Evolutionary conservation across 2,888 invertebrate species (phyloP), one percentile per base, ranked within the genome.

Genomic region (Ashinkailepas kermadecensis): DNA sequence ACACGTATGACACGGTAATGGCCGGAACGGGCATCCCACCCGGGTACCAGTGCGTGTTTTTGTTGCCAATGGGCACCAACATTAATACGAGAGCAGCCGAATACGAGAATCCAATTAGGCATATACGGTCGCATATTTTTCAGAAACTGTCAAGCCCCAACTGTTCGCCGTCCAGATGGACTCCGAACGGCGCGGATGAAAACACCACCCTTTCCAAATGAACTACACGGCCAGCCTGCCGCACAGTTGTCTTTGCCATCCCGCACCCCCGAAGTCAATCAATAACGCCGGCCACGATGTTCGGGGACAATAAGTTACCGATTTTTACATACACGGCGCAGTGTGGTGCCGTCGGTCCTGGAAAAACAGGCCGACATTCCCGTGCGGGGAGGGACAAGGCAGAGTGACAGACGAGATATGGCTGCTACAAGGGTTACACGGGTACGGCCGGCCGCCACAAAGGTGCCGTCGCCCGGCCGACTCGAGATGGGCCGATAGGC

Each of bases 291-390:
- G 2, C 23, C 39, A 15, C 70, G 6, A 25, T 70, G 70, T 74
- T 56, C 74, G 54, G 54, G 18, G 54, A 74, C 74, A 74, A 74
- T 74, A 74, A 74, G 74, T 74, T 54, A 74, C 15, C 74, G 74
- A 74, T 74, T 74, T 74, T 74, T 74, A 74, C 74, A 74, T 74
- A 74, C 74, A 56, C 74, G 54, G 56, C 74, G 21, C 74, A 21
- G 74, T 56, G 74, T 54, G 74, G 21, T 21, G 74, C 56, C 74
- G 56, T n/a, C 74, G 56, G 70, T 12, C 70, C 74, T 54, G 56
- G 74, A 74, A 74, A 74, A 74, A 74, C 74, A 74, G 74, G 65
- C 74, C 12, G 15, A 21, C 54, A 56, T 74, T 56, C 74, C 56
- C 54, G 23, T 56, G 74, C 54, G 54, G 74, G 74, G 21, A 56